Percentiles rank a stretch among this genome's conserved stretches.
phyloP scores from a whole-genome alignment of 1,140 invertebrate species.

The Neodiprion lecontei region DNA sequence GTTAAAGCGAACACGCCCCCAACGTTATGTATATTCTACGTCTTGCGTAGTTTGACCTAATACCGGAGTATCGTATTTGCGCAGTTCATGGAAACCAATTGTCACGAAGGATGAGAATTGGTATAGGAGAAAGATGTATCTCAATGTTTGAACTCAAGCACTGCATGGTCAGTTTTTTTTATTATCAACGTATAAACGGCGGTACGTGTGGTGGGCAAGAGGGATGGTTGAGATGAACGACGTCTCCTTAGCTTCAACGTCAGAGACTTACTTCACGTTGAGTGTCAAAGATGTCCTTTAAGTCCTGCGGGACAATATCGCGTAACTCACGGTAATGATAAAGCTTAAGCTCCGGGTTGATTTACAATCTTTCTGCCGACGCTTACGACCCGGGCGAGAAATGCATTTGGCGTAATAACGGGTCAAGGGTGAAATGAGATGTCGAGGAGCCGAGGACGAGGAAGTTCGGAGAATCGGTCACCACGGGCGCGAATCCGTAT shows the following conservation, averaged over 20 bases:
- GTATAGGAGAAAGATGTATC: no score
- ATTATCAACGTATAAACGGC: no score
- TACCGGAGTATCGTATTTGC: no score
- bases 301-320: not conserved
- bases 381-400: slow-evolving; percentile 2
- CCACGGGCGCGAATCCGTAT: not conserved
- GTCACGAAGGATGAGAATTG: no score
- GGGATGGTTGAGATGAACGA: not conserved
- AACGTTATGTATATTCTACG: no score
- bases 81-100: no score
- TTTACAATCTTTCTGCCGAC: slow-evolving; percentile 24
- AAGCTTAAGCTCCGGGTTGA: slow-evolving; percentile 21
- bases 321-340: not conserved
- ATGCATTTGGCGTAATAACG: slow-evolving; percentile 11
- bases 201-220: not conserved
- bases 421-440: slow-evolving; percentile 41
- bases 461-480: slow-evolving; percentile 1
- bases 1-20: no score
- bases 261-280: not conserved
- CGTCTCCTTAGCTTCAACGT: not conserved
- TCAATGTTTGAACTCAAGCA: no score
- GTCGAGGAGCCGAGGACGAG: not conserved
- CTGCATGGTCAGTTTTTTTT: no score
- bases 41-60: no score
- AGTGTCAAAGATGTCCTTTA: not conserved